Base-by-base conservation (phyloP, 1,140 invertebrate genomes). In the Ceratina australensis region DNA sequence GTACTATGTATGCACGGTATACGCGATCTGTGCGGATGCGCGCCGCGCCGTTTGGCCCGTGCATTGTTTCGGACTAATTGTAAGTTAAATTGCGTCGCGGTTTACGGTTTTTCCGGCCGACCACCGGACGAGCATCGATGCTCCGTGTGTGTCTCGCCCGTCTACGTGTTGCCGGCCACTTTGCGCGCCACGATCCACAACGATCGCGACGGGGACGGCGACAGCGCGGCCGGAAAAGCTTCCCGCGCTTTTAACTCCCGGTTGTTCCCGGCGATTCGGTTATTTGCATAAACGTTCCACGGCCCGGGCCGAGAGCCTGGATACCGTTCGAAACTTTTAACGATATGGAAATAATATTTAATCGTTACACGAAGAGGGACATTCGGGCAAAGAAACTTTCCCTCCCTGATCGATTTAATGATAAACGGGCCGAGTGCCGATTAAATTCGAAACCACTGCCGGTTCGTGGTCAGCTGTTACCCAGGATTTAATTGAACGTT, bases 21-120 rank as follows among this genome's bases (percentile, higher is more conserved):
- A 33, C 28, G 28, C 5, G 28, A 33, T 5, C 28, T 33, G 5
- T 33, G 28, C 28, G 28, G 28, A 33, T 33, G 5, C 28, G 28
- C 28, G 28, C 2, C 28, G 5, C 28, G 28, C 28, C 28, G 28
- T 33, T 33, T 33, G 28, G 28, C 28, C 28, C 28, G 28, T 33
- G 28, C 28, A 33, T 33, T 33, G 61, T 64, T 57, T 72, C 72
- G 68, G 33, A 78, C 72, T 28, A 85, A 52, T 33, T 33, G 28
- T 33, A 33, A 85, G 82, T 84, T 84, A 84, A 71, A 84, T 84
- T 84, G 73, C 82, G 28, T 72, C 80, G 82, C 71, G 79, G 83
- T 84, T 83, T 83, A 64, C 60, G 76, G 80, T 60, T 84, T 83
- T 84, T 78, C 66, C 57, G 56, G 52, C 47, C 33, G 22, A 12